Percentiles rank a stretch among this genome's conserved stretches.
Conservation (phyloP, 2,888 invertebrate species). For the Abrostola tripartita region DNA sequence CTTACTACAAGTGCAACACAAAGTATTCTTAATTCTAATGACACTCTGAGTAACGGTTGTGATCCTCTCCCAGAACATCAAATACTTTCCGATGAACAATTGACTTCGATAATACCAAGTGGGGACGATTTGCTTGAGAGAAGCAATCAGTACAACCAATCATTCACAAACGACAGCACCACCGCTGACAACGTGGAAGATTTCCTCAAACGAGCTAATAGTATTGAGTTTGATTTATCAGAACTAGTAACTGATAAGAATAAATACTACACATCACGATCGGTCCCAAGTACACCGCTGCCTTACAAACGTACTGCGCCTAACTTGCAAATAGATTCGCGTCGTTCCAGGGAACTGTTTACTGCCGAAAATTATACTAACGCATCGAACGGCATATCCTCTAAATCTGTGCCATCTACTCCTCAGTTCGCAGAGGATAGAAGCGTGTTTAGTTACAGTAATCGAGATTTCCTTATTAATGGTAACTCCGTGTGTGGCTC, state of each 20-base stretch:
- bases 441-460: constrained; percentile 89
- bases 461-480: constrained; percentile 89
- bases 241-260: constrained; percentile 78
- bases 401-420: constrained; percentile 92
- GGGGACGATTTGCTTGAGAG: constrained; percentile 74
- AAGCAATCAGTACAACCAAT: constrained; percentile 73
- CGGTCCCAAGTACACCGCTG: constrained; percentile 91
- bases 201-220: constrained; percentile 80
- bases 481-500: constrained; percentile 86
- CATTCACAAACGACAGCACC: constrained; percentile 69
- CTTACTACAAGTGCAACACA: constrained; percentile 72
- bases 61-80: constrained; percentile 77
- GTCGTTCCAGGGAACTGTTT: constrained; percentile 77
- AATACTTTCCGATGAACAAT: constrained; percentile 77
- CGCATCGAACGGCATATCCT: constrained; percentile 86
- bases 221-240: constrained; percentile 82
- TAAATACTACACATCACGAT: constrained; percentile 89
- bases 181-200: constrained; percentile 79
- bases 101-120: constrained; percentile 80
- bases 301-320: constrained; percentile 83
- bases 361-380: constrained; percentile 70
- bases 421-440: constrained; percentile 89
- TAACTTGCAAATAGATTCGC: constrained; percentile 78
- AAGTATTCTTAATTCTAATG: constrained; percentile 71
- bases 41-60: constrained; percentile 78